phyloP scores from a whole-genome alignment of 92 coral and sea anemone genomes.

The Bergia puertoricense region DNA sequence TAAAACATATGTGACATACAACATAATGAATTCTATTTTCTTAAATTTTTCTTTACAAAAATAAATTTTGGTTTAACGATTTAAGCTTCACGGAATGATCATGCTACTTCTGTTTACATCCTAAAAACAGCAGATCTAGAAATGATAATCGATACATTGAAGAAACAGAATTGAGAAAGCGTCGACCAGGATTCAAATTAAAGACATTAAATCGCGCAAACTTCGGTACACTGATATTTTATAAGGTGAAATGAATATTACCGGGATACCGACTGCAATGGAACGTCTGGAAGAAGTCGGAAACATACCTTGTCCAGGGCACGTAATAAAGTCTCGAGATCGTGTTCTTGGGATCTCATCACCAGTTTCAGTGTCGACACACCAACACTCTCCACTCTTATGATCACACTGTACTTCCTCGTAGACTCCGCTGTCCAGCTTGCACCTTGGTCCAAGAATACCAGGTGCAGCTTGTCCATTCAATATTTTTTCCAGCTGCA shows the following conservation, averaged over 20 bases:
- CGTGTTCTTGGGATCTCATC: constrained; percentile 68
- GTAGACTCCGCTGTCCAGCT: constrained; percentile 57
- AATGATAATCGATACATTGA: too few species aligned
- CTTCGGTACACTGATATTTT: too few species aligned
- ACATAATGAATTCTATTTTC: not conserved
- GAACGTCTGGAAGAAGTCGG: too few species aligned
- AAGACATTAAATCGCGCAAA: too few species aligned
- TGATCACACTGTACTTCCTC: constrained; percentile 80
- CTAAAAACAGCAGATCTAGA: too few species aligned
- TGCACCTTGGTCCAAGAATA: constrained; percentile 76
- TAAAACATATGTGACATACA: not conserved
- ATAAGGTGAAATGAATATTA: too few species aligned
- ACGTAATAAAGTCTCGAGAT: constrained; percentile 72
- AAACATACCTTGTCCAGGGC: constrained; percentile 71
- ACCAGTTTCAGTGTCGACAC: constrained; percentile 70
- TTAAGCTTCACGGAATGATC: too few species aligned
- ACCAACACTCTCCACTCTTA: constrained; percentile 80
- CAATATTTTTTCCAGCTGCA: constrained; percentile 61
- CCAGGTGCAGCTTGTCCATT: constrained; percentile 53
- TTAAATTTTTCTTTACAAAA: not conserved
- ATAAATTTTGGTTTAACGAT: too few species aligned
- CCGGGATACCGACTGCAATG: too few species aligned
- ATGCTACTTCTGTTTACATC: too few species aligned
- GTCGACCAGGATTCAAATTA: too few species aligned
- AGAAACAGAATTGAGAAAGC: too few species aligned